Base-by-base conservation (phyloP, 1,140 invertebrate genomes). In the Camponotus floridanus region DNA sequence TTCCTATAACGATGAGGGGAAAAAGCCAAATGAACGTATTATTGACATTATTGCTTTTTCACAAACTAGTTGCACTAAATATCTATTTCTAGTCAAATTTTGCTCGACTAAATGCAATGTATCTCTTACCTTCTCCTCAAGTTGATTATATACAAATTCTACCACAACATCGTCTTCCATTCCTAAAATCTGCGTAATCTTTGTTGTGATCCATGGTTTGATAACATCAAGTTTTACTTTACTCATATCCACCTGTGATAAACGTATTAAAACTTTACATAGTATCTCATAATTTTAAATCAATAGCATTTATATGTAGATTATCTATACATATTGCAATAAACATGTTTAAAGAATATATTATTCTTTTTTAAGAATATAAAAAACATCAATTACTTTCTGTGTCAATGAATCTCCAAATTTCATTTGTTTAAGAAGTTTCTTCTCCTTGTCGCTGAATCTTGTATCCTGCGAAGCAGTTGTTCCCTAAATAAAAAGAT, bases 381-480 rank as follows among this genome's bases (percentile, higher is more conserved):
- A 80, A 36, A 4, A 39, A 61, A 76, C 67, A 26, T 68, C 64
- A 76, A 85, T 92, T 95, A 99, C 98, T 96, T 98, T 98, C 94
- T 98, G 97, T 81, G 97, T 97, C 64, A 99, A 95, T 88, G 97
- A 97, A 94, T 99, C 98, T 51, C 98, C 98, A 95, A 99, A 99
- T 94, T 98, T 99, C 98, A 99, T 99, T 94, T 98, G 98, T 94
- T 99, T 99, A 94, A 99, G 96, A 57, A 99, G 96, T 93, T 99
- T 99, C 95, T 99, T 99, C 95, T 99, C 99, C 95, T 99, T 99
- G 95, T 99, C 99, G 92, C 98, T 98, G 95, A 99, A 99, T 88
- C 99, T 97, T 92, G 98, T 99, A 95, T 99, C 99, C 95, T 99
- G 99, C 93, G 99, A 99, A 59, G 99, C 98, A 91, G 98, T 99